phyloP scores from a whole-genome alignment of 2,797 vertebrate species.

The Salarias fasciatus region DNA sequence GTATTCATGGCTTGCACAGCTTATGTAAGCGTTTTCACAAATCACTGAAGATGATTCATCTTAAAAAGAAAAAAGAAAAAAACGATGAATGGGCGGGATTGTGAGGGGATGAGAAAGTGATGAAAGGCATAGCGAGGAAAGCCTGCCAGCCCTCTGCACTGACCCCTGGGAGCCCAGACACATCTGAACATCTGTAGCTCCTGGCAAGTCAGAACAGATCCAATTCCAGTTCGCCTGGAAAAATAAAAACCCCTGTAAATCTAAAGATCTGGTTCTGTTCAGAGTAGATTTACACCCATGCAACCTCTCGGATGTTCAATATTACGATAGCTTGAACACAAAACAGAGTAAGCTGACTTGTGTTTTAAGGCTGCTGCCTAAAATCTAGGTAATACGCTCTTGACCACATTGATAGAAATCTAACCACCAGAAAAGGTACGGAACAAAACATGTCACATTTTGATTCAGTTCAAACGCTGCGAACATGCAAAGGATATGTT shows the following conservation, averaged over 20 bases:
- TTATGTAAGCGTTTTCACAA: constrained; percentile 30
- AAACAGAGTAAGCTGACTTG: background rate
- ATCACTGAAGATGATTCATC: constrained; percentile 32
- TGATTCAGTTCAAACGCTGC: constrained; percentile 6
- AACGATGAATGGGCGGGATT: constrained; percentile 26
- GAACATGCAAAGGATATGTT: constrained; percentile 32
- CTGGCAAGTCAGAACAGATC: constrained; percentile 7
- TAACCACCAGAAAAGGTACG: background rate
- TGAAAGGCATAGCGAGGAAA: constrained; percentile 24
- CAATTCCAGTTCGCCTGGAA: background rate
- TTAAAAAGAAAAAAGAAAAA: constrained; percentile 2
- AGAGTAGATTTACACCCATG: background rate
- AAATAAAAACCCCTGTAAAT: constrained; percentile 1
- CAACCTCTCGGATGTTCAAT: background rate
- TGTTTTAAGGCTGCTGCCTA: background rate
- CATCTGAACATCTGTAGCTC: constrained; percentile 15
- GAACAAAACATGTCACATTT: constrained; percentile 5
- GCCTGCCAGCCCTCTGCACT: constrained; percentile 20
- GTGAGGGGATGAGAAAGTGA: constrained; percentile 19
- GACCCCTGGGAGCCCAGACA: constrained; percentile 30
- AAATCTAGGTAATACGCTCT: background rate
- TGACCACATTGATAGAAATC: background rate
- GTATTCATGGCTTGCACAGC: constrained; percentile 32
- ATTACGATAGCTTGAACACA: background rate
- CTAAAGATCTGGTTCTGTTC: background rate